Evolutionary conservation across 2,797 vertebrate species (phyloP).

Genomic region (Takifugu ocellatus): DNA sequence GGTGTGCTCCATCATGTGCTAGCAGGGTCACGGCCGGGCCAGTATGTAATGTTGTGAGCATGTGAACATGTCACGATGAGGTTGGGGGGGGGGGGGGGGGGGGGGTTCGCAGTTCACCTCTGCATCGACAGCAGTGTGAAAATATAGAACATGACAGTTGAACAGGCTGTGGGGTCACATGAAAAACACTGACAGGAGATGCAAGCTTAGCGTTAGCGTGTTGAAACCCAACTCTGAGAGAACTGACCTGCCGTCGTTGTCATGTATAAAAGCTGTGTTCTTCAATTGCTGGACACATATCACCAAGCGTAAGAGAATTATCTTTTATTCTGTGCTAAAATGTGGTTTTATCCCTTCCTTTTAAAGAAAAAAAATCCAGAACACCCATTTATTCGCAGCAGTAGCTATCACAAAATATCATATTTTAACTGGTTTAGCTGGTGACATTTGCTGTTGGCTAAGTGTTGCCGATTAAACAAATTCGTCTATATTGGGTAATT

Average conservation of each 20-base stretch:
- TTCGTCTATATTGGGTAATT: conserved; percentile 33
- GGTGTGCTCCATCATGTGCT: conserved; percentile 53
- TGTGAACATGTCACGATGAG: not conserved
- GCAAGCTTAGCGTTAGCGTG: not conserved
- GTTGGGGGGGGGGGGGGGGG: too few species aligned
- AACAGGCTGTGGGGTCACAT: not conserved
- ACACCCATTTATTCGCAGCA: not conserved
- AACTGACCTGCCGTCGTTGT: too few species aligned
- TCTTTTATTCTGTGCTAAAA: conserved; percentile 19
- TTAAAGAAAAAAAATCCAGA: too few species aligned
- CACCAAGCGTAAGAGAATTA: conserved; percentile 15
- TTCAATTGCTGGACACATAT: not conserved
- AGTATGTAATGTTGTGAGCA: conserved; percentile 40
- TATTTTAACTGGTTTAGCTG: conserved; percentile 11
- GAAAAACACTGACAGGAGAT: not conserved
- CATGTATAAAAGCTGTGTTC: too few species aligned
- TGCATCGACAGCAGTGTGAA: conserved; percentile 10
- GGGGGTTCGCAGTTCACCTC: too few species aligned
- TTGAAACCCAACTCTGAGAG: too few species aligned
- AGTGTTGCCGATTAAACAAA: conserved; percentile 28
- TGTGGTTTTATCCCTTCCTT: not conserved
- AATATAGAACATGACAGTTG: conserved; percentile 19
- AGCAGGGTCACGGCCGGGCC: conserved; percentile 59
- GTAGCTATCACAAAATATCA: not conserved
- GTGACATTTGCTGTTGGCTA: conserved; percentile 4